Evolutionary conservation across 1,140 invertebrate genomes (phyloP).

Genomic region (Copidosoma floridanum): DNA sequence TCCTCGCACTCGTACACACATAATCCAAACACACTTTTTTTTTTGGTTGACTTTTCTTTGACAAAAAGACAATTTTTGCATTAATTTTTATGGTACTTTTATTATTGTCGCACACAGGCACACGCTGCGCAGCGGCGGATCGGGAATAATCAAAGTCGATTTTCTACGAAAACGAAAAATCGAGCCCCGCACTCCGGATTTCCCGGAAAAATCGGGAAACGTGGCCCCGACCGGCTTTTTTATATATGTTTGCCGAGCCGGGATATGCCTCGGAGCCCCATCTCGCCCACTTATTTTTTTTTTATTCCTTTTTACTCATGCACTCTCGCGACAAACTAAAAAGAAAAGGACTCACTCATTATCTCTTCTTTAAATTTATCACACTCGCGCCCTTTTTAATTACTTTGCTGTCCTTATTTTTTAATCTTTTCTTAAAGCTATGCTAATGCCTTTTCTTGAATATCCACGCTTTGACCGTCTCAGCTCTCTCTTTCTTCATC

Average conservation of each 20-base stretch:
- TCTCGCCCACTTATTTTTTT: background rate
- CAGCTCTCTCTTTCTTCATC: background rate
- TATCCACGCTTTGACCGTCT: constrained; percentile 1
- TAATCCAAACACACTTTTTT: constrained; percentile 13
- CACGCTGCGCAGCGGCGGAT: background rate
- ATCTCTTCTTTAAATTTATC: background rate
- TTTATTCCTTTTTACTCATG: too few species aligned
- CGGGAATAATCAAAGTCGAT: too few species aligned
- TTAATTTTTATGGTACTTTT: constrained; percentile 22
- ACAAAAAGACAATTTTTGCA: constrained; percentile 27
- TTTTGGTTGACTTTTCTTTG: constrained; percentile 25
- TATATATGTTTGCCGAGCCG: constrained; percentile 27
- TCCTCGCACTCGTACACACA: background rate
- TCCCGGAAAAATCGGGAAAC: constrained; percentile 13
- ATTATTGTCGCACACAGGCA: background rate
- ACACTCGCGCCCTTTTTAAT: background rate
- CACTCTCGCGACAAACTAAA: too few species aligned
- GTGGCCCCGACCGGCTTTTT: constrained; percentile 18
- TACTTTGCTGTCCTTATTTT: background rate
- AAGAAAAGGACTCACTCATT: too few species aligned
- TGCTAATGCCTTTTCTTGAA: background rate
- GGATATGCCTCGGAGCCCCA: constrained; percentile 4
- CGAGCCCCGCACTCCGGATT: constrained; percentile 1
- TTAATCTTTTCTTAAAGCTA: background rate
- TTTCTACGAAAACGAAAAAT: too few species aligned